Conservation (phyloP, 2,113 vertebrate genomes). For the Melanostigma gelatinosum region DNA sequence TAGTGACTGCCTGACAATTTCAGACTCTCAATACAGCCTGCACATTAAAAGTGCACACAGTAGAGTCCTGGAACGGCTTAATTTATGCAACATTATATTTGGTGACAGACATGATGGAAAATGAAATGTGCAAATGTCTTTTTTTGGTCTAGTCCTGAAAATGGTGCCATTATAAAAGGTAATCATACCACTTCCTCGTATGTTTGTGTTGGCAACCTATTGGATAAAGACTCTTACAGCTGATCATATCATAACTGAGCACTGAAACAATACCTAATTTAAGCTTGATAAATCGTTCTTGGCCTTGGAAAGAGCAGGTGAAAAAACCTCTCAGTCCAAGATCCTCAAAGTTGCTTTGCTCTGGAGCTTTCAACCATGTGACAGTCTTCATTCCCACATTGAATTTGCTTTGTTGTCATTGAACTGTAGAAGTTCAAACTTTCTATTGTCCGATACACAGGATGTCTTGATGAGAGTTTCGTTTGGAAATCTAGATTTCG, state of each 20-base stretch:
- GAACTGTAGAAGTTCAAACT: background rate
- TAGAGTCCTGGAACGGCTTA: background rate
- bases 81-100: constrained; percentile 9
- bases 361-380: background rate
- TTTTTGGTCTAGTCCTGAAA: background rate
- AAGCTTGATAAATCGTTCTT: background rate
- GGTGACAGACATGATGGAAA: constrained; percentile 10
- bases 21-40: constrained; percentile 10
- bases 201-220: background rate
- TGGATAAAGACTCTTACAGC: background rate
- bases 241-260: background rate
- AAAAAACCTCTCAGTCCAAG: background rate
- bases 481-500: background rate
- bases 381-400: background rate
- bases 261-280: background rate
- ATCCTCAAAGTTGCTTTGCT: background rate
- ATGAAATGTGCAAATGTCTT: background rate
- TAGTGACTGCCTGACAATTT: constrained; percentile 44
- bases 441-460: background rate
- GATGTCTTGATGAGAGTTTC: background rate
- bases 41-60: constrained; percentile 24
- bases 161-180: background rate
- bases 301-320: background rate
- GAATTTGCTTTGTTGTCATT: background rate
- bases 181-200: background rate